These are phyloP conservation scores for Saxidomus purpurata DNA, from an alignment of 1,140 invertebrate genomes.

Conservation along the genomic window DNA sequence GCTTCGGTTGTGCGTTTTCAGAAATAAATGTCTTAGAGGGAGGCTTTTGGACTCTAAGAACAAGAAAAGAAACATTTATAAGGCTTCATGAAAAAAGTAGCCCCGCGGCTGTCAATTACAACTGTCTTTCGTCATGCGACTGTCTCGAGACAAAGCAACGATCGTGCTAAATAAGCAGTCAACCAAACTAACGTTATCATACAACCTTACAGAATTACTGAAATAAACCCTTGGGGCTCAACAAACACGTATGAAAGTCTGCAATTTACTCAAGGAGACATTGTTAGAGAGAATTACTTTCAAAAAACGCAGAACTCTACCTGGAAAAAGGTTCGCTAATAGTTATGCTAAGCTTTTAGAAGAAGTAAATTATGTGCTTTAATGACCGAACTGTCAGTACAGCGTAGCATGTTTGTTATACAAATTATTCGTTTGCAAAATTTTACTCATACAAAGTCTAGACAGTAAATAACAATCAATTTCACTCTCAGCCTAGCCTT, in stretches of 20 bases:
- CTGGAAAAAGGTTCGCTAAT: too few species aligned
- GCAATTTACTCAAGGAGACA: neutral
- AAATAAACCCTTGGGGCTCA: neutral
- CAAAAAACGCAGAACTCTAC: too few species aligned
- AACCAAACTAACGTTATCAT: neutral
- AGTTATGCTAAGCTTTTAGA: too few species aligned
- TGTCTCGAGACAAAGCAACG: neutral
- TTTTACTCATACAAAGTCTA: too few species aligned
- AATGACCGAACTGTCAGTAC: too few species aligned
- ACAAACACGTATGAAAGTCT: neutral
- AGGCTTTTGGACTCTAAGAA: neutral
- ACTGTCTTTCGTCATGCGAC: neutral
- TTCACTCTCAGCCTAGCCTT: too few species aligned
- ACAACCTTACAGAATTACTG: neutral
- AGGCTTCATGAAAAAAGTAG: neutral
- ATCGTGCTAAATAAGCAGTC: constrained; percentile 3
- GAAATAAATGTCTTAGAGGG: neutral
- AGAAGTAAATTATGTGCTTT: too few species aligned
- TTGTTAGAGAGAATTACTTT: neutral
- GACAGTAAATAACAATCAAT: too few species aligned
- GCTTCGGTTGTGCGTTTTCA: neutral
- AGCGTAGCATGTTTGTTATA: too few species aligned
- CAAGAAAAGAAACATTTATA: neutral
- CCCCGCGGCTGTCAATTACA: neutral
- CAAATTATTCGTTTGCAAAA: too few species aligned